Conservation (phyloP, 2,113 vertebrate genomes). For the Xenopus borealis region DNA sequence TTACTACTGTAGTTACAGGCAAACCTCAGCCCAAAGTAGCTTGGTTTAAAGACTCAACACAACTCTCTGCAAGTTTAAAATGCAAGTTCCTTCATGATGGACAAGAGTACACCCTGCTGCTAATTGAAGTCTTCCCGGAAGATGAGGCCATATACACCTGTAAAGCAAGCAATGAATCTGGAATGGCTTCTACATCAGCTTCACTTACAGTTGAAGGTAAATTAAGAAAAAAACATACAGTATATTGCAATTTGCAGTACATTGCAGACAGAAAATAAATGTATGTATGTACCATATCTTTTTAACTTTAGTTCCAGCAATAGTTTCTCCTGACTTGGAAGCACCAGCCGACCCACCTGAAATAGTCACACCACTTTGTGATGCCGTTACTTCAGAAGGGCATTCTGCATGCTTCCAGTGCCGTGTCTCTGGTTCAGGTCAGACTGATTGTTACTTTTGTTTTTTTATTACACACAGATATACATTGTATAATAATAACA, state of each 20-base stretch:
- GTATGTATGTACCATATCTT: neutral
- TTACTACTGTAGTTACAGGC: conserved; percentile 82
- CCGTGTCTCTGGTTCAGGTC: conserved; percentile 86
- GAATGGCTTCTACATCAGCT: conserved; percentile 83
- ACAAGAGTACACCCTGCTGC: conserved; percentile 85
- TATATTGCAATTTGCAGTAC: neutral
- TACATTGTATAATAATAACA: no score
- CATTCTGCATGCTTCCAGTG: conserved; percentile 86
- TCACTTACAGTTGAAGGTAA: conserved; percentile 89
- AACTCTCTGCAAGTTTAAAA: conserved; percentile 90
- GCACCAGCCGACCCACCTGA: conserved; percentile 82
- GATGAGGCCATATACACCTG: conserved; percentile 89
- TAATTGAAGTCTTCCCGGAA: conserved; percentile 94
- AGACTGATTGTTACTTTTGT: conserved; percentile 5
- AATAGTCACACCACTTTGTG: conserved; percentile 74
- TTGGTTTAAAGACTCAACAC: conserved; percentile 93
- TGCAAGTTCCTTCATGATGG: conserved; percentile 92
- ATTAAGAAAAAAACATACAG: conserved; percentile 18
- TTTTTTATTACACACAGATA: conserved; percentile 9
- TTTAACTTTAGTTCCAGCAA: conserved; percentile 78
- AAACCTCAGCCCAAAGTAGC: conserved; percentile 84
- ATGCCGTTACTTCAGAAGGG: conserved; percentile 77
- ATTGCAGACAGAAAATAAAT: neutral
- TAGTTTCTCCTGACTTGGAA: conserved; percentile 87
- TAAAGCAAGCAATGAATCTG: conserved; percentile 90